phyloP scores from a whole-genome alignment of 1,140 invertebrate species.

The Amyelois transitella region DNA sequence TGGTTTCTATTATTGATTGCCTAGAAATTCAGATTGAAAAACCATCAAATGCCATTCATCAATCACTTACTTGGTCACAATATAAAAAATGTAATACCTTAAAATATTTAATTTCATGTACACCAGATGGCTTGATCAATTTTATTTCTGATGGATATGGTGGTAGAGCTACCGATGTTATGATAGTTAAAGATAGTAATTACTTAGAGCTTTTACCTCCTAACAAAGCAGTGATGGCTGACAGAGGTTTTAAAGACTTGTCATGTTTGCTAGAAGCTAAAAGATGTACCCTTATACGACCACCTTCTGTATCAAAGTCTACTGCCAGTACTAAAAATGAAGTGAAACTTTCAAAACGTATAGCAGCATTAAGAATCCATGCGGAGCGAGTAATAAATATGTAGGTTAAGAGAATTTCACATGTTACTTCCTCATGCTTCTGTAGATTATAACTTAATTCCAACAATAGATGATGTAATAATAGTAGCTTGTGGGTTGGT shows the following conservation, averaged over 20 bases:
- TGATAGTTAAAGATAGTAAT: slow-evolving; percentile 40
- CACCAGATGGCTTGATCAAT: slow-evolving; percentile 55
- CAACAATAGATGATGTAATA: slow-evolving; percentile 31
- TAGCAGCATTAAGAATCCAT: slow-evolving; percentile 1
- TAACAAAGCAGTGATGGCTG: neutral
- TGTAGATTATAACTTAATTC: slow-evolving; percentile 31
- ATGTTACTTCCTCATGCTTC: slow-evolving; percentile 43
- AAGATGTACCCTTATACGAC: slow-evolving; percentile 29
- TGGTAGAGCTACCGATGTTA: slow-evolving; percentile 44
- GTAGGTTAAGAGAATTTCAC: slow-evolving; percentile 43
- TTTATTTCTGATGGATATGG: slow-evolving; percentile 57
- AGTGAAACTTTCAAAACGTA: slow-evolving; percentile 37
- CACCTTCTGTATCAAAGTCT: slow-evolving; percentile 38
- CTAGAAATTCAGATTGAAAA: slow-evolving; percentile 9
- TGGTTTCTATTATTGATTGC: slow-evolving; percentile 6
- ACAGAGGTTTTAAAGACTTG: slow-evolving; percentile 2
- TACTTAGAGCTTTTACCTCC: slow-evolving; percentile 20
- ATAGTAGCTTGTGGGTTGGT: slow-evolving; percentile 26
- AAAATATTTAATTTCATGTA: slow-evolving; percentile 57
- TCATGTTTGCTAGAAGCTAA: neutral
- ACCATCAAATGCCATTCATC: slow-evolving; percentile 11
- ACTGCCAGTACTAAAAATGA: slow-evolving; percentile 33
- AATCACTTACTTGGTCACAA: slow-evolving; percentile 39
- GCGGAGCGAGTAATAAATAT: slow-evolving; percentile 13
- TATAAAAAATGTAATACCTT: slow-evolving; percentile 55